Evolutionary conservation across 2,113 vertebrate species (phyloP), one percentile per base, ranked within the genome.

Genomic region (Saimiri boliviensis): DNA sequence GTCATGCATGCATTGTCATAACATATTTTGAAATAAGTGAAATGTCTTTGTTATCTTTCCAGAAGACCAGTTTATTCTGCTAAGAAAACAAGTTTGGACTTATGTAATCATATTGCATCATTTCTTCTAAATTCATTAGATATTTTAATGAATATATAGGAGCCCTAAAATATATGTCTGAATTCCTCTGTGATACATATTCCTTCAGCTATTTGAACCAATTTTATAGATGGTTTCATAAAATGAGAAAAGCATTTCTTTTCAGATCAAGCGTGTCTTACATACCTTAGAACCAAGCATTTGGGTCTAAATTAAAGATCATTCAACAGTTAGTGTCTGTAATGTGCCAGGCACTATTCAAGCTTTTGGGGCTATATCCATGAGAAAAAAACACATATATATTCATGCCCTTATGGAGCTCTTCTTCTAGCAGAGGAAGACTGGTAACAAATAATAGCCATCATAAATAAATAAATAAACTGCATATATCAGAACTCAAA

Each of bases 51-150:
- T 54, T 93, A 42, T 42, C 35, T 95, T 88, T 79, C 81, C 63
- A 73, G 37, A 80, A 87, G 20, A 79, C n/a, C 16, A 37, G 10
- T 92, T 77, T 89, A 85, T 77, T 91, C 63, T 83, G 60, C 54
- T 52, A 40, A 81, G 66, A 54, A 96, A 94, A 93, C 42, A 89
- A 92, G 68, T 63, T 81, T 60, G 8, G 76, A 80, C 79, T 91
- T 86, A 42, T 13, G 58, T 27, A 68, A 83, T 93, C 27, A 56
- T 54, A 45, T 58, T 86, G 58, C 37, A 87, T 77, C 23, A 45
- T 68, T 66, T 91, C 40, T 71, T 82, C 40, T 66, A 83, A 19
- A 83, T 81, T 54, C 6, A 73, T 76, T 87, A 95, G 49, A 70
- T 20, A 79, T 76, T 5, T 88, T 96, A 89, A 49, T 79, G n/a